Percentiles rank a stretch among this genome's conserved stretches.
Evolutionary conservation across 2,113 vertebrate genomes (phyloP).

Genomic region (Pteropus alecto): DNA sequence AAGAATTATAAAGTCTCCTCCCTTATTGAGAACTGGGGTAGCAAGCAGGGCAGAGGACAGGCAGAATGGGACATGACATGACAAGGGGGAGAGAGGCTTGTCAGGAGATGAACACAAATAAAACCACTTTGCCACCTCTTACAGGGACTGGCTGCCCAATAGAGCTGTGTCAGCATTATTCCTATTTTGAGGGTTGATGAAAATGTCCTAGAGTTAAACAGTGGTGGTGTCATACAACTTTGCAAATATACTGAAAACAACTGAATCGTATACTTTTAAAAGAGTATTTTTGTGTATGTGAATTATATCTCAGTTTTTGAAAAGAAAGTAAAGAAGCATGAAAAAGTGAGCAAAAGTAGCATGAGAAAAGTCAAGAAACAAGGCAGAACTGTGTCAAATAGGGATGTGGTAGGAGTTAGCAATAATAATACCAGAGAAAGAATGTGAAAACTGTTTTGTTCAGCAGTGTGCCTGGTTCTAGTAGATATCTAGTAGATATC

Average conservation of each 20-base stretch:
- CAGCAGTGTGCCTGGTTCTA: not conserved
- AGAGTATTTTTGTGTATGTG: not conserved
- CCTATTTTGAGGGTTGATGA: not conserved
- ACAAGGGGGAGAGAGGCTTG: not conserved
- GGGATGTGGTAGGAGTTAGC: not conserved
- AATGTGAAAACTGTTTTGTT: not conserved
- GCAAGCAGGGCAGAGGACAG: too few species aligned
- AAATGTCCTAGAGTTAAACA: not conserved
- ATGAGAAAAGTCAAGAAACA: not conserved
- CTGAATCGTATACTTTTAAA: not conserved
- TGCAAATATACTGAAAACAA: not conserved
- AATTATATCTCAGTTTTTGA: not conserved
- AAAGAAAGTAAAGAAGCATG: not conserved
- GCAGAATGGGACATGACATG: too few species aligned
- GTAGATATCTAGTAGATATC: too few species aligned
- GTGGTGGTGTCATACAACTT: not conserved
- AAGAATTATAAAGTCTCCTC: not conserved
- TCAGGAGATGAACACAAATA: not conserved
- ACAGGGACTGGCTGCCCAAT: not conserved
- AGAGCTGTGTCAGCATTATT: not conserved
- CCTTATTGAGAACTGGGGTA: not conserved
- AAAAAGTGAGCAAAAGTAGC: not conserved
- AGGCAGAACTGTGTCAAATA: not conserved
- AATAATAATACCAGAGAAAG: not conserved
- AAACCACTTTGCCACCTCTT: not conserved